Base-by-base conservation (phyloP, 2,888 invertebrate species). In the Nycteola revayana region DNA sequence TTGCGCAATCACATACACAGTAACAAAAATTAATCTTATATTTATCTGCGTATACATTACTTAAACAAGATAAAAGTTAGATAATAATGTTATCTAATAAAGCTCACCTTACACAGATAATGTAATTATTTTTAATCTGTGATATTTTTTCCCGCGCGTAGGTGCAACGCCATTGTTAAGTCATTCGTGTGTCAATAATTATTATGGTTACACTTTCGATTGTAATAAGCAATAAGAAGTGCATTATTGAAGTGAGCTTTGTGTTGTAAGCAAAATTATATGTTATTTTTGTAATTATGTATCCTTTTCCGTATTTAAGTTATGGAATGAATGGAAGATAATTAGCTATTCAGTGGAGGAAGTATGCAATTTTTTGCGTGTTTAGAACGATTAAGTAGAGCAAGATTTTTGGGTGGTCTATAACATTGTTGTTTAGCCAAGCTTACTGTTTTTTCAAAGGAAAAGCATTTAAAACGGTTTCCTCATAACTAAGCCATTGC, bases 111-210 rank as follows among this genome's bases (percentile, higher is more conserved):
- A 41, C 41, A 36, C 25, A 57, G 52, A 57, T 55, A 57, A 49
- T 32, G 39, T 51, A 36, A 42, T 55, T 52, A 51, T 52, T 51
- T 57, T 36, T 55, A 43, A 59, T 52, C 56, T 49, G 49, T 49
- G 35, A 11, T 36, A 10, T 37, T 50, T 54, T 53, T 59, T 46
- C 28, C 41, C 37, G 49, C 46, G 56, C 56, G 56, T 59, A 49
- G 46, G 40, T 36, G 38, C 40, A 25, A 23, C 40, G n/a, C 55
- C 25, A 59, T 57, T 57, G 57, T 55, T 49, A 40, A 47, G 55
- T 49, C 59, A 55, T 32, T 42, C 27, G 7, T 46, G 35, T 55
- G 56, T 44, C 52, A 57, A 59, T 57, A 55, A 49, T 59, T 52
- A 49, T 47, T 33, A 47, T 29, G 27, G 37, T 41, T 42, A 42